These are phyloP conservation scores for Corythornis cristatus DNA, from an alignment of 2,113 vertebrate species.

Conservation along the genomic window DNA sequence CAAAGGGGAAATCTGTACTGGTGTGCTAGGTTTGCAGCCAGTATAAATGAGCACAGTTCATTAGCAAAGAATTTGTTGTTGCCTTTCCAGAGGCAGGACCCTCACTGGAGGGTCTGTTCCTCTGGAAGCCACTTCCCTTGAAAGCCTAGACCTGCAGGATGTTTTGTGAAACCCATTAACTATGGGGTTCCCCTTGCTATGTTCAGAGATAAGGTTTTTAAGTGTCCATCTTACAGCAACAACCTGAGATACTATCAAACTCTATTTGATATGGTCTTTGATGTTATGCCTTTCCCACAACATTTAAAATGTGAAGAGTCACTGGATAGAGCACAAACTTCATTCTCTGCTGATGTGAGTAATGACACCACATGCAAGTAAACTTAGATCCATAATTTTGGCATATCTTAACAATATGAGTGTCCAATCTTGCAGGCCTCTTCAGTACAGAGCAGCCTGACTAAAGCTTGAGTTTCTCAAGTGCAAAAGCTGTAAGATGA, in stretches of 20 bases:
- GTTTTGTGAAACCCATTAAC: not conserved
- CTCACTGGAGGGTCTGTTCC: not conserved
- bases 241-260: not conserved
- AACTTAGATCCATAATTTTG: not conserved
- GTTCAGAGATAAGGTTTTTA: not conserved
- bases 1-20: not conserved
- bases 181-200: not conserved
- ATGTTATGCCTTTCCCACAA: not conserved
- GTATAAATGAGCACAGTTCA: not conserved
- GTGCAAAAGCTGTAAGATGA: not conserved
- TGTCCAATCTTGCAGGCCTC: not conserved
- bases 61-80: not conserved
- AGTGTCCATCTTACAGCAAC: not conserved
- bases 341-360: not conserved
- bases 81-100: not conserved
- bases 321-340: not conserved
- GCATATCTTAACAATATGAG: not conserved
- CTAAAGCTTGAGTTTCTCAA: not conserved
- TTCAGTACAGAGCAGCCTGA: not conserved
- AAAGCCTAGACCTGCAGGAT: not conserved
- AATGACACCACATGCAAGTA: not conserved
- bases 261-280: not conserved
- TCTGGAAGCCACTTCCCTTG: not conserved
- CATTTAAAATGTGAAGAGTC: not conserved
- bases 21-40: not conserved